Evolutionary conservation across 1,140 invertebrate genomes (phyloP), one percentile per base, ranked within the genome.

Genomic region (Pachypsylla venusta): DNA sequence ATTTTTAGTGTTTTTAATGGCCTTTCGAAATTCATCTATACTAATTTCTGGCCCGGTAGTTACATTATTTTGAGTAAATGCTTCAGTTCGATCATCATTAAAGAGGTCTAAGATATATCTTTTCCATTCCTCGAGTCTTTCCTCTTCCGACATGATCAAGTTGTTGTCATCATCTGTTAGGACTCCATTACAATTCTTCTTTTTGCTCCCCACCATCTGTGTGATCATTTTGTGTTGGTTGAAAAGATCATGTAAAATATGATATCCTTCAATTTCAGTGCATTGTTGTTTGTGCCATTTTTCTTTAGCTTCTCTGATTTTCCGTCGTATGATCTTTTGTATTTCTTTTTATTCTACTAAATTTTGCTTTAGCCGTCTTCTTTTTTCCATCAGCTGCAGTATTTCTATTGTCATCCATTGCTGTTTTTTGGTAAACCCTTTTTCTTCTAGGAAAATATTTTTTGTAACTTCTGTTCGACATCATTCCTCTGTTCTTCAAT

Each of bases 371-470:
- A 25, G 22, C 19, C 24, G 22, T 55, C 19, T 26, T 55, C 26
- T 26, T 55, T 26, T 26, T 20, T 26, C 26, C 26, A 22, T 55
- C 19, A 22, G 22, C 24, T 13, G 14, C 24, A 22, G 22, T 55
- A 22, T 55, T 55, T 26, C 26, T 55, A n/a, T 7, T 55, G 22
- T 55, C 26, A 22, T 55, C 54, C 54, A 25, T 26, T 55, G 10
- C 13, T 26, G 22, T 20, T 55, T 55, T 26, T 20, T 55, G 14
- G 10, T 7, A 14, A n/a, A 16, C 25, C 13, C 19, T 20, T 26
- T 55, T 22, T 55, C 24, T 26, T 55, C 26, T 26, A 25, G n/a
- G 22, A 25, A 25, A 14, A 16, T 55, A n/a, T 20, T 55, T 26
- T 55, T 20, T 22, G 22, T 55, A n/a, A 25, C 24, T 26, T 55